Evolutionary conservation across 2,113 vertebrate species (phyloP).

Genomic region (Cichladusa arquata): DNA sequence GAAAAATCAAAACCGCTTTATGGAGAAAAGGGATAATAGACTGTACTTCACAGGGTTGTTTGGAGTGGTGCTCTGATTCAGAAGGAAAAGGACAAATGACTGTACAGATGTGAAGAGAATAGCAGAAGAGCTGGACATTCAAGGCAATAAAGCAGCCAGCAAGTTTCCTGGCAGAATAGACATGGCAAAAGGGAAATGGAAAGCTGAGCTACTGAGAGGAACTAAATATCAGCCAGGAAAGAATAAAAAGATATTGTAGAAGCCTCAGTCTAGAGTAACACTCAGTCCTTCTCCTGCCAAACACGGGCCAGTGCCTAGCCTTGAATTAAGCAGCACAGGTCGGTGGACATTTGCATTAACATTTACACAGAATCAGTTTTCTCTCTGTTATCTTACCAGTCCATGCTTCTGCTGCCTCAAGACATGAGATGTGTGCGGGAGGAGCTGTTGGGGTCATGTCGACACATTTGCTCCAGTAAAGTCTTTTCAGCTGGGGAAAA

Average conservation of each 20-base stretch:
- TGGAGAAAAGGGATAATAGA: constrained; percentile 6
- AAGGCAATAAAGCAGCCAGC: not conserved
- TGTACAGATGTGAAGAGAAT: not conserved
- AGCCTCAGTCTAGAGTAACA: not conserved
- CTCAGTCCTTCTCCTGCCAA: not conserved
- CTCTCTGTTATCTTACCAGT: not conserved
- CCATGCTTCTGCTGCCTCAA: not conserved
- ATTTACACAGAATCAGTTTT: not conserved
- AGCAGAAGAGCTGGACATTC: constrained; percentile 15
- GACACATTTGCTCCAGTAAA: fast-evolving
- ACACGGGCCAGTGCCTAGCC: not conserved
- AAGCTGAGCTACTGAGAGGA: not conserved
- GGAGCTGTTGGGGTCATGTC: fast-evolving
- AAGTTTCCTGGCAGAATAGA: not conserved
- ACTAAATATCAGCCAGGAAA: not conserved
- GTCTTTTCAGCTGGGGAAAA: not conserved
- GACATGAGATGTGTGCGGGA: fast-evolving
- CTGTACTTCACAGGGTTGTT: not conserved
- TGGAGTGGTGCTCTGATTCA: constrained; percentile 30
- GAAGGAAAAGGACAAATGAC: constrained; percentile 39
- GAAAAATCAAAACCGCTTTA: constrained; percentile 28
- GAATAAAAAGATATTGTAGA: not conserved
- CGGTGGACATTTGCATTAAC: not conserved
- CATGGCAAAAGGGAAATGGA: not conserved
- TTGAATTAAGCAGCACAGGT: not conserved